Conservation (phyloP, 2,113 vertebrate genomes). For the Cyprinodon variegatus region DNA sequence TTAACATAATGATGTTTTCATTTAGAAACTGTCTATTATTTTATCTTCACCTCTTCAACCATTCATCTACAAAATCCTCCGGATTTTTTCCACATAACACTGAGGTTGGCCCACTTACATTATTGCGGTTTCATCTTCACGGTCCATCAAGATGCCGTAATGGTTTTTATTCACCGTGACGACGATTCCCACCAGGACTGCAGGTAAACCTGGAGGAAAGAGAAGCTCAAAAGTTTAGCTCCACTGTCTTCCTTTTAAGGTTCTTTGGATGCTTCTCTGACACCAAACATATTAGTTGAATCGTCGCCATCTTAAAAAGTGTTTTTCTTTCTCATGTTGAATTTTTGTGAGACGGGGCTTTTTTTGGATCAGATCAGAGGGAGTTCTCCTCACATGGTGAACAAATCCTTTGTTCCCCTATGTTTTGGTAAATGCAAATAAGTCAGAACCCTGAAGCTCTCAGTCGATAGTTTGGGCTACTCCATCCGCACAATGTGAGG, state of each 20-base stretch:
- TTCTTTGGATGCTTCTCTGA: background rate
- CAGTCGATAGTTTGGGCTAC: constrained; percentile 35
- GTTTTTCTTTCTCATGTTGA: background rate
- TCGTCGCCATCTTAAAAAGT: background rate
- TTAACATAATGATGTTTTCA: background rate
- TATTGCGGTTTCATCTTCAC: constrained; percentile 64
- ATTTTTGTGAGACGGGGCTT: too few relatives aligned
- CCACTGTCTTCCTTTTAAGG: background rate
- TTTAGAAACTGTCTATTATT: too few relatives aligned
- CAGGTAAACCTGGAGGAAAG: constrained; percentile 87
- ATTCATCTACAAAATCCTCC: background rate
- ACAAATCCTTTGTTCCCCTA: background rate
- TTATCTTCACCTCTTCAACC: too few relatives aligned
- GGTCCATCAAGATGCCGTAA: constrained; percentile 83
- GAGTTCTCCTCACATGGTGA: background rate
- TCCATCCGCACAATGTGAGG: constrained; percentile 18
- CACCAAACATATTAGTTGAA: background rate
- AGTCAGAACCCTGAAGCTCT: background rate
- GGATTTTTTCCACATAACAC: background rate
- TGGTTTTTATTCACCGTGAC: constrained; percentile 81
- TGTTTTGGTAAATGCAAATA: background rate
- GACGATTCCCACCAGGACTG: constrained; percentile 84
- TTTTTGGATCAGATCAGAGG: background rate
- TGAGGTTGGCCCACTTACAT: constrained; percentile 85
- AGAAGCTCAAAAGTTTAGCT: background rate